Conservation (phyloP, 2,888 invertebrate species). For the Temnothorax rugatulus region DNA sequence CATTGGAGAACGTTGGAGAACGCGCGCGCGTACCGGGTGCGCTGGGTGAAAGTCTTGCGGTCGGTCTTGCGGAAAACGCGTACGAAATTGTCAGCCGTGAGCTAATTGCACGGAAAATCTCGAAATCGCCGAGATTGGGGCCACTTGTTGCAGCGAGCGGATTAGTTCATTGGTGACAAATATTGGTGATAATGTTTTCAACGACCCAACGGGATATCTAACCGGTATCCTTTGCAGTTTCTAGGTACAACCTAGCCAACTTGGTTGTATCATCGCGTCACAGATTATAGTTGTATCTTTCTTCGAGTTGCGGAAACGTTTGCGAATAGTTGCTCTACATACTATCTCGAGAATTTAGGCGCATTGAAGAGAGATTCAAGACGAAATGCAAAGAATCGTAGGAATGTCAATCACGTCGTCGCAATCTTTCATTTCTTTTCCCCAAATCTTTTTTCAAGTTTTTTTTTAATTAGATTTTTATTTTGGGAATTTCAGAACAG, state of each 20-base stretch:
- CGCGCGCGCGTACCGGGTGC: conserved; percentile 44
- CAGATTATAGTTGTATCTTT: neutral
- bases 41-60: conserved; percentile 71
- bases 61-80: conserved; percentile 68
- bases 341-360: neutral
- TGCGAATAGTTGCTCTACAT: too few relatives aligned
- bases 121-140: conserved; percentile 60
- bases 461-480: neutral
- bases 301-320: neutral
- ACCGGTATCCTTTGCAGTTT: neutral
- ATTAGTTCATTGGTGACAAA: conserved; percentile 29
- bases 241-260: neutral
- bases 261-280: neutral
- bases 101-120: conserved; percentile 60
- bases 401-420: neutral
- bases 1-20: conserved; percentile 71
- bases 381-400: neutral
- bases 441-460: neutral
- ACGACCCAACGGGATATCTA: neutral
- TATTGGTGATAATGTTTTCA: neutral
- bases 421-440: neutral
- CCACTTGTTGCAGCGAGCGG: conserved; percentile 42
- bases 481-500: neutral
- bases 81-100: conserved; percentile 55
- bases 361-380: neutral